phyloP scores from a whole-genome alignment of 2,888 invertebrate genomes.

The Peribatodes rhomboidaria region DNA sequence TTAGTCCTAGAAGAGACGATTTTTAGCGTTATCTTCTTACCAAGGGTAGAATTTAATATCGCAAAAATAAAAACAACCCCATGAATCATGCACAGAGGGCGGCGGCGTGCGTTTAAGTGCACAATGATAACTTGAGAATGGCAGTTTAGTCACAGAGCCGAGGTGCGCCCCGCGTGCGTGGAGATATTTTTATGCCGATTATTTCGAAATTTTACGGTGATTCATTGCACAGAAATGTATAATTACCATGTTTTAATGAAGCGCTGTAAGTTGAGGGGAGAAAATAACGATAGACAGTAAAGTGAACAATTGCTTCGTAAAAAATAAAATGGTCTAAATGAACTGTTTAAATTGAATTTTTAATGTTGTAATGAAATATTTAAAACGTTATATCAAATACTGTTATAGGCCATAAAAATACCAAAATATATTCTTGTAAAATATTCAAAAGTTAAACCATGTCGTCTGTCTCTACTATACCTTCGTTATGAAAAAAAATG shows the following conservation, averaged over 20 bases:
- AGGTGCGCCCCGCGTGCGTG: conserved; percentile 48
- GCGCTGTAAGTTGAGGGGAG: not conserved
- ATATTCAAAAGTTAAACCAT: too few species aligned
- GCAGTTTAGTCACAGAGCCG: conserved; percentile 50
- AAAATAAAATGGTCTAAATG: not conserved
- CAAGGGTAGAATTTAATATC: conserved; percentile 36
- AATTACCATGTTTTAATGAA: conserved; percentile 16
- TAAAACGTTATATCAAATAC: not conserved
- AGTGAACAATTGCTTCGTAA: not conserved
- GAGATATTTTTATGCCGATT: conserved; percentile 59
- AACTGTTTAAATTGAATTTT: not conserved
- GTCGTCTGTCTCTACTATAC: too few species aligned
- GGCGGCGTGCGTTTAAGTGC: conserved; percentile 39
- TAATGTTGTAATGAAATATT: not conserved
- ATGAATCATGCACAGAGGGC: conserved; percentile 45
- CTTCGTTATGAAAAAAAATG: too few species aligned
- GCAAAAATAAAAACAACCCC: conserved; percentile 46
- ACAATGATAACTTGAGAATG: conserved; percentile 52
- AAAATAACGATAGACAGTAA: not conserved
- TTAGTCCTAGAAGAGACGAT: too few species aligned
- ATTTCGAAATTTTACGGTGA: conserved; percentile 35
- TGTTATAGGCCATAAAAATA: too few species aligned
- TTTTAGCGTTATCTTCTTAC: not conserved
- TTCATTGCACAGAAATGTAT: conserved; percentile 27
- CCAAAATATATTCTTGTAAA: too few species aligned